Conservation (phyloP, 1,140 invertebrate genomes). For the Aphaenogaster floridana region DNA sequence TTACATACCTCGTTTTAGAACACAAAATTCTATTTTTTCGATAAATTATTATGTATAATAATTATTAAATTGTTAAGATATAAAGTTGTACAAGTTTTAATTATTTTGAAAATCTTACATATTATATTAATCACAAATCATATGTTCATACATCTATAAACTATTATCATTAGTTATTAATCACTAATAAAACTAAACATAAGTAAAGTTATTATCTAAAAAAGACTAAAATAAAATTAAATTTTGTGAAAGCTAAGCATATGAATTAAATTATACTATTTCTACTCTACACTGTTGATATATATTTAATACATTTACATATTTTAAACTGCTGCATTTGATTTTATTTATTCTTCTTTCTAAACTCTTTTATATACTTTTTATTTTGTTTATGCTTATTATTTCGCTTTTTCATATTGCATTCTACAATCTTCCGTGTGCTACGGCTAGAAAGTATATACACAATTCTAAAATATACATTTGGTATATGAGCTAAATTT, state of each 20-base stretch:
- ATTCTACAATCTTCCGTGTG: neutral
- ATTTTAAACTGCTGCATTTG: neutral
- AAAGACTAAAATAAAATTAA: neutral
- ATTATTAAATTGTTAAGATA: too few species aligned
- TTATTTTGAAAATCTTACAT: too few species aligned
- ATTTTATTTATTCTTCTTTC: neutral
- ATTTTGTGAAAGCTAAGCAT: neutral
- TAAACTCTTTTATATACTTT: neutral
- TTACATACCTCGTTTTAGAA: too few species aligned
- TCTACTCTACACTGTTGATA: too few species aligned
- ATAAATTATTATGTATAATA: too few species aligned
- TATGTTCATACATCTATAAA: too few species aligned
- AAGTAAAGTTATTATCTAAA: too few species aligned
- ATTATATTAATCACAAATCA: too few species aligned
- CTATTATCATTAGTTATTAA: too few species aligned
- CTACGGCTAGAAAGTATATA: neutral
- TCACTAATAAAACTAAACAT: too few species aligned
- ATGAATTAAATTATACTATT: neutral
- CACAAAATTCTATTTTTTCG: too few species aligned
- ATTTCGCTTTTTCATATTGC: neutral
- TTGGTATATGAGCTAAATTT: neutral
- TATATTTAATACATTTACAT: neutral
- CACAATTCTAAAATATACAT: neutral
- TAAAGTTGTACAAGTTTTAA: too few species aligned
- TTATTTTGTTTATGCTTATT: neutral